Evolutionary conservation across 2,888 invertebrate genomes (phyloP), one percentile per base, ranked within the genome.

Genomic region (Parelbella ahira): DNA sequence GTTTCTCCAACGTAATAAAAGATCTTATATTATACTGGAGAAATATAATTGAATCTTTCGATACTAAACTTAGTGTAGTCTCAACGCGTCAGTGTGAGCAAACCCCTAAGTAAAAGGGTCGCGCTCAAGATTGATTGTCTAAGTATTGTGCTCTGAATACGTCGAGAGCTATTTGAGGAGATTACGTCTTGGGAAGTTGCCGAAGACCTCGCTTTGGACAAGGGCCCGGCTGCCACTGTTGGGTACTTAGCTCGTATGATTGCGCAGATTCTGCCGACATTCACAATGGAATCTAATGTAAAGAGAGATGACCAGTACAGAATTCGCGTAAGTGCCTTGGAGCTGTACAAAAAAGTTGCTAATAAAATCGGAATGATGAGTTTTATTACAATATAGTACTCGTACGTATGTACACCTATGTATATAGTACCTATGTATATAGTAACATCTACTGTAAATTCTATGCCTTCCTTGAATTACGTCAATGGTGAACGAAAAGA

Each of bases 121-220:
- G 68, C 63, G 60, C 56, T 54, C 58, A 73, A 83, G 83, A 84
- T 84, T 82, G 82, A 84, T 83, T 83, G 83, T 81, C 78, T 83
- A 76, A 69, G 49, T 43, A 56, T 64, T 69, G 62, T 53, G 50
- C 50, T 68, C 67, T 71, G 75, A 77, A 74, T 74, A 69, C 60
- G 59, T 68, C 61, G 57, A 54, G 51, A 50, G 55, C 55, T 49
- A 52, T 50, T 58, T 46, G 48, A 45, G 50, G 45, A 49, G 51
- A 54, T 56, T 51, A 54, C 51, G 49, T 51, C 45, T 48, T 53
- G 59, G 50, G 52, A 54, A 56, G 53, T 58, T 53, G 54, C 38
- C 49, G 47, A 51, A 51, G 51, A 48, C 49, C 27, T n/a, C n/a
- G n/a, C n/a, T n/a, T 47, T 49, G 41, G 33, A 34, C 27, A 41